Percentiles rank a stretch among this genome's conserved stretches.
Conservation (phyloP, 2,113 vertebrate species). For the Pterocles orientalis region DNA sequence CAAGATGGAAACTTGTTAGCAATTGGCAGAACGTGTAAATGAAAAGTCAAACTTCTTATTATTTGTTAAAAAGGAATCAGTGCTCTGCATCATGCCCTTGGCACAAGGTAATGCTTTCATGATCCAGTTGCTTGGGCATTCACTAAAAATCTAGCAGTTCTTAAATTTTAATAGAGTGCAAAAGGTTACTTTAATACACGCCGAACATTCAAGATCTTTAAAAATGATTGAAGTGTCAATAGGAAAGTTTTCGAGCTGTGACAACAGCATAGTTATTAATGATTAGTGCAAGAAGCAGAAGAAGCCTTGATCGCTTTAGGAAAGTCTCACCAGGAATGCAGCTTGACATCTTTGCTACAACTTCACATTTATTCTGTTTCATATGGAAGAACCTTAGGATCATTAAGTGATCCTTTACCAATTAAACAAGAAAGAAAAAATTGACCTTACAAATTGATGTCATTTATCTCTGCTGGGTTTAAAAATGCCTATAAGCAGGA, state of each 20-base stretch:
- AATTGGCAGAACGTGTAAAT: conserved; percentile 92
- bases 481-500: background rate
- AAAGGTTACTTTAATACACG: conserved; percentile 79
- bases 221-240: conserved; percentile 80
- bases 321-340: conserved; percentile 62
- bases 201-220: conserved; percentile 79
- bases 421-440: background rate
- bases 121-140: conserved; percentile 79
- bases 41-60: conserved; percentile 95
- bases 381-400: background rate
- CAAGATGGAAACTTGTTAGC: conserved; percentile 93
- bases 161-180: conserved; percentile 84
- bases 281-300: conserved; percentile 76
- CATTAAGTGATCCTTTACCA: background rate
- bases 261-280: conserved; percentile 78
- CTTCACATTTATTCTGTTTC: conserved; percentile 31
- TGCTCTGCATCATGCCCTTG: conserved; percentile 81
- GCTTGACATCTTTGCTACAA: conserved; percentile 3
- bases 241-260: conserved; percentile 80
- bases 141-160: conserved; percentile 76
- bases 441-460: background rate
- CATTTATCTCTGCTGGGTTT: background rate
- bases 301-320: conserved; percentile 45
- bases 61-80: conserved; percentile 84
- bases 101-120: conserved; percentile 80